These are phyloP conservation scores for Oscheius sp. DNA, from an alignment of 2,888 invertebrate species.

Conservation along the genomic window DNA sequence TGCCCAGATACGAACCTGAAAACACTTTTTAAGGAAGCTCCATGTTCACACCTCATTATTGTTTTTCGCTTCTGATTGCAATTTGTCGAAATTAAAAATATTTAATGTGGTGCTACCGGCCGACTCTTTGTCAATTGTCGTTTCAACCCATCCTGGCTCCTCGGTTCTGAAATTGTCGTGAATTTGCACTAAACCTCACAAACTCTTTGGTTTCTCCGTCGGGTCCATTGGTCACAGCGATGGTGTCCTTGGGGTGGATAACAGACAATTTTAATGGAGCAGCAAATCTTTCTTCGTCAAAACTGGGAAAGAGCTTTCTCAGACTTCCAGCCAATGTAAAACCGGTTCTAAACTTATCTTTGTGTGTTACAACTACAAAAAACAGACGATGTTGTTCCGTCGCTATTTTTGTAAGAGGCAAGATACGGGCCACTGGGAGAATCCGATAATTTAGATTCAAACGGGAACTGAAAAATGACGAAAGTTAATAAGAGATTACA, in stretches of 20 bases:
- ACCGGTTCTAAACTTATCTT: slow-evolving; percentile 30
- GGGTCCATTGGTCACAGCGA: slow-evolving; percentile 39
- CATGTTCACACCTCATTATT: slow-evolving; percentile 3
- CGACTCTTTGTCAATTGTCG: slow-evolving; percentile 75
- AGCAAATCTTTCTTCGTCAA: slow-evolving; percentile 46
- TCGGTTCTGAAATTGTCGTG: slow-evolving; percentile 37
- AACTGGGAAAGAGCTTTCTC: slow-evolving; percentile 42
- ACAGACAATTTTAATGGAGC: slow-evolving; percentile 35
- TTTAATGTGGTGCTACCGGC: slow-evolving; percentile 88
- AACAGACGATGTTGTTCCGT: slow-evolving; percentile 49
- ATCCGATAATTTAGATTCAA: slow-evolving; percentile 50
- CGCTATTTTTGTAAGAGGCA: slow-evolving; percentile 51
- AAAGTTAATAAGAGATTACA: background rate
- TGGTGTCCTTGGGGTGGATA: slow-evolving; percentile 44
- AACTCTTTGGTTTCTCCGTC: slow-evolving; percentile 26
- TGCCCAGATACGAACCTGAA: slow-evolving; percentile 76
- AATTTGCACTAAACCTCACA: background rate
- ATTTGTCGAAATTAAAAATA: slow-evolving; percentile 83
- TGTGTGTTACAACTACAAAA: background rate
- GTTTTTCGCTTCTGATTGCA: background rate
- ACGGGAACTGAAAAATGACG: slow-evolving; percentile 48
- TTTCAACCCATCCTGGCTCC: slow-evolving; percentile 79
- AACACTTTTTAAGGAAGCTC: background rate
- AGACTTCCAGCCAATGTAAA: slow-evolving; percentile 27
- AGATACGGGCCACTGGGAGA: slow-evolving; percentile 59